Conservation (phyloP, 2,888 invertebrate genomes). For the Lottia scabra region DNA sequence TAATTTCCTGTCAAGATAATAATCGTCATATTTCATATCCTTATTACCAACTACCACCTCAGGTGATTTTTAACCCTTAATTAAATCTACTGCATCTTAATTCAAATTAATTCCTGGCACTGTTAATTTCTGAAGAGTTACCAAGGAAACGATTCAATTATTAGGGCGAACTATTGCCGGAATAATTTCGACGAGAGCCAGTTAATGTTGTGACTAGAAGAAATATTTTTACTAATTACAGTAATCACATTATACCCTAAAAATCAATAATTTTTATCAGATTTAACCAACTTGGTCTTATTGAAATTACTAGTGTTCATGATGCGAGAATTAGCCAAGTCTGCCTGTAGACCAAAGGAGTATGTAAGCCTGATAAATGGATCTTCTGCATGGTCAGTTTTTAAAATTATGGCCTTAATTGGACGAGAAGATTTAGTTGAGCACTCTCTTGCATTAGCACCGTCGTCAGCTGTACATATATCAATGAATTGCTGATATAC, state of each 20-base stretch:
- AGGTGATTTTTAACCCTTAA: neutral
- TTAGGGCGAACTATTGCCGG: neutral
- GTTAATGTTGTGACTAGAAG: neutral
- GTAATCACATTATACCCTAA: neutral
- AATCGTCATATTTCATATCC: neutral
- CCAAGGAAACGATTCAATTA: neutral
- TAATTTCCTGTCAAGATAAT: neutral
- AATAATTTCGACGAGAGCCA: neutral
- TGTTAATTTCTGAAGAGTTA: slow-evolving; percentile 1
- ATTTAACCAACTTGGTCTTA: neutral
- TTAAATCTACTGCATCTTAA: neutral
- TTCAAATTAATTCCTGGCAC: neutral
- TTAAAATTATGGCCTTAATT: too few species aligned
- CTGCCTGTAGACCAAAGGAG: too few species aligned
- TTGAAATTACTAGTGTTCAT: too few species aligned
- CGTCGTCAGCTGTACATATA: too few species aligned
- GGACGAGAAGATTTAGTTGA: too few species aligned
- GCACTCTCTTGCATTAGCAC: too few species aligned
- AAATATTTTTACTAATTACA: slow-evolving; percentile 2
- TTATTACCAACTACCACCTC: neutral
- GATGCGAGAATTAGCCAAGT: too few species aligned
- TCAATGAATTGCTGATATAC: too few species aligned
- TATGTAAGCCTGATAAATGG: too few species aligned
- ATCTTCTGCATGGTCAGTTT: too few species aligned
- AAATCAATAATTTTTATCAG: slow-evolving; percentile 1